Base-by-base conservation (phyloP, 2,888 invertebrate genomes). In the Encarsia formosa region DNA sequence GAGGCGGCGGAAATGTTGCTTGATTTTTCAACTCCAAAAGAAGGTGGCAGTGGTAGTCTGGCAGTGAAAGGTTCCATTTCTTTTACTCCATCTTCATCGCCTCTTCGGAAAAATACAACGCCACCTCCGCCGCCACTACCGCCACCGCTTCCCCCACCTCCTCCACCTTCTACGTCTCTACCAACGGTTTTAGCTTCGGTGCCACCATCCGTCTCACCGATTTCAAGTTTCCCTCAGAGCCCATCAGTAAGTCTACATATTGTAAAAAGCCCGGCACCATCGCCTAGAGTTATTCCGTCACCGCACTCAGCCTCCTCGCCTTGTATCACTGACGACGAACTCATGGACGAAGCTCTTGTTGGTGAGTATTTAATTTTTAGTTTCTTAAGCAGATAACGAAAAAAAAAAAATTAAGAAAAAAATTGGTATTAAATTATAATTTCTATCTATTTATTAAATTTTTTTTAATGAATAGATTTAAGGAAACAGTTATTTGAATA, bases 321-420 rank as follows among this genome's bases (percentile, higher is more conserved):
- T 16, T 86, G 87, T 64, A 87, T 88, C 62, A 88, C 91, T 39
- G 92, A 92, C 68, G 92, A 93, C 71, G 92, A 92, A 67, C 81
- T 91, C 18, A 91, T 91, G 88, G 91, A 92, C 72, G 91, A 90
- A 70, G 90, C 90, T 5, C 76, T 91, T 42, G 86, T 88, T 45
- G 88, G 88, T 8, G 80, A 86, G 65, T 49, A 13, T n/a, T 41
- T 13, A 15, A 45, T 23, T 15, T 15, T 23, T 8, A 8, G 5
- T 5, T 22, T 39, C 15, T n/a, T 11, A 29, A 29, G 29, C 13
- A 29, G 13, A n/a, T n/a, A n/a, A n/a, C n/a, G 29, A 13, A 11
- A 29, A n/a, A n/a, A n/a, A n/a, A n/a, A n/a, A n/a, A n/a, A n/a
- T n/a, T n/a, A n/a, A n/a, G n/a, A n/a, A n/a, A 20, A 37, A 19